Evolutionary conservation across 2,888 invertebrate genomes (phyloP).

Genomic region (Netelia fuscicornis): DNA sequence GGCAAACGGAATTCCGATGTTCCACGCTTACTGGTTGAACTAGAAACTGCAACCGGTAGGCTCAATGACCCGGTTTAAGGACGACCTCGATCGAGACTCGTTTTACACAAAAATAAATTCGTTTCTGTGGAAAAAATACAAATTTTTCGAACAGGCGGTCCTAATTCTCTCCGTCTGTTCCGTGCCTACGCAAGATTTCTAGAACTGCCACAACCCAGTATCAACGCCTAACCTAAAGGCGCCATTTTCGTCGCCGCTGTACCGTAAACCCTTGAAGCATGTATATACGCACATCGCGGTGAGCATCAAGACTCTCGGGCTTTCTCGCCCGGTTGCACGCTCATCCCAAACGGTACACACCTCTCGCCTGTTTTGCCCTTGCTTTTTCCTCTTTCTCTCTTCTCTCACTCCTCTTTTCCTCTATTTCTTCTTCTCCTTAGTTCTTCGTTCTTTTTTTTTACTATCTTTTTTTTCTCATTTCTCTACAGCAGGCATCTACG

Average conservation of each 20-base stretch:
- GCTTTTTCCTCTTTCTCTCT: background rate
- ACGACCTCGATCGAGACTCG: too few relatives aligned
- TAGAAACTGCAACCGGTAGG: too few relatives aligned
- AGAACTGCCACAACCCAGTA: background rate
- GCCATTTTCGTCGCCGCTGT: constrained; percentile 7
- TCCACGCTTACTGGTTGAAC: too few relatives aligned
- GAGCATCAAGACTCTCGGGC: constrained; percentile 34
- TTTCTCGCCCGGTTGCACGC: constrained; percentile 32
- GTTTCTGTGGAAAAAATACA: too few relatives aligned
- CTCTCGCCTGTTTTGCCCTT: constrained; percentile 32
- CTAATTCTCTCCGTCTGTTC: background rate
- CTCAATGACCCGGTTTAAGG: too few relatives aligned
- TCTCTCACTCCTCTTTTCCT: background rate
- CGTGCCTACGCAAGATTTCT: background rate
- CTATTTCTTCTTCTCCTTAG: constrained; percentile 9
- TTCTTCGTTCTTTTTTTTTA: constrained; percentile 8
- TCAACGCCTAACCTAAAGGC: background rate
- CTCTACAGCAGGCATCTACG: constrained; percentile 56
- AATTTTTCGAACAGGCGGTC: background rate
- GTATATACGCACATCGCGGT: constrained; percentile 25
- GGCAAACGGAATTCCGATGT: too few relatives aligned
- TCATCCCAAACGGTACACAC: constrained; percentile 52
- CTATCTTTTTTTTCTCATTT: constrained; percentile 67
- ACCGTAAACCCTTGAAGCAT: constrained; percentile 36
- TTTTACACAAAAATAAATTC: too few relatives aligned